A percentile compares a stretch with the other conserved stretches of the same genome.
Evolutionary conservation across 2,113 vertebrate species (phyloP).

Genomic region (Epinephelus fuscoguttatus): DNA sequence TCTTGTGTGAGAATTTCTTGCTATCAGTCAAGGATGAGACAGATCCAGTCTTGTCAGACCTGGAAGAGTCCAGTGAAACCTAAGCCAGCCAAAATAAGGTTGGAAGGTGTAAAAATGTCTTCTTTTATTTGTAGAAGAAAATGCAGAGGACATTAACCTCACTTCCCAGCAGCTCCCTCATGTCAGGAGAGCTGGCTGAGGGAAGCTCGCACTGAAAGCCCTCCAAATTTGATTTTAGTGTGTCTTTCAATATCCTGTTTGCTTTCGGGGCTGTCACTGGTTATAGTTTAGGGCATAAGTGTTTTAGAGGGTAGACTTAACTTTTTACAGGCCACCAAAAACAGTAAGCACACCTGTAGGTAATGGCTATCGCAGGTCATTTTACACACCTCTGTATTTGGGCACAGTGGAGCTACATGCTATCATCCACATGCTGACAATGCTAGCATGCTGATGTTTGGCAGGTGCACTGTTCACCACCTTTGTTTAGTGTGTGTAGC

Average conservation of each 20-base stretch:
- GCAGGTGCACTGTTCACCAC: not conserved
- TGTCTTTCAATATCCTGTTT: not conserved
- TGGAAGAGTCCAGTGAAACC: not conserved
- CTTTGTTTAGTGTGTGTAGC: not conserved
- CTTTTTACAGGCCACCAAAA: not conserved
- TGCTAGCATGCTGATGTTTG: not conserved
- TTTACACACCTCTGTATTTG: not conserved
- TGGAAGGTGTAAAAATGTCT: slow-evolving; percentile 5
- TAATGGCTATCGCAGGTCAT: not conserved
- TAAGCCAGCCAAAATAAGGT: slow-evolving; percentile 27
- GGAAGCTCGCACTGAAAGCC: not conserved
- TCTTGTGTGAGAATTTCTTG: slow-evolving; percentile 31
- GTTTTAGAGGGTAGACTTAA: too few species aligned
- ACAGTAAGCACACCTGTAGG: not conserved
- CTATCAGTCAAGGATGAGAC: slow-evolving; percentile 23
- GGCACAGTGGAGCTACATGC: not conserved
- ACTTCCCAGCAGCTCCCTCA: not conserved
- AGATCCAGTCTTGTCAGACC: slow-evolving; percentile 19
- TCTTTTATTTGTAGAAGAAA: not conserved
- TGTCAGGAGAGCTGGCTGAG: slow-evolving; percentile 4
- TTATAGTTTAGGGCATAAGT: not conserved
- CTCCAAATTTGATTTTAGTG: slow-evolving; percentile 9
- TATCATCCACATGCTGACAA: not conserved
- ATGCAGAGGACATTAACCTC: not conserved
- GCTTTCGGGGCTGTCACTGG: not conserved